Conservation (phyloP, 2,797 vertebrate genomes). For the Fringilla coelebs region DNA sequence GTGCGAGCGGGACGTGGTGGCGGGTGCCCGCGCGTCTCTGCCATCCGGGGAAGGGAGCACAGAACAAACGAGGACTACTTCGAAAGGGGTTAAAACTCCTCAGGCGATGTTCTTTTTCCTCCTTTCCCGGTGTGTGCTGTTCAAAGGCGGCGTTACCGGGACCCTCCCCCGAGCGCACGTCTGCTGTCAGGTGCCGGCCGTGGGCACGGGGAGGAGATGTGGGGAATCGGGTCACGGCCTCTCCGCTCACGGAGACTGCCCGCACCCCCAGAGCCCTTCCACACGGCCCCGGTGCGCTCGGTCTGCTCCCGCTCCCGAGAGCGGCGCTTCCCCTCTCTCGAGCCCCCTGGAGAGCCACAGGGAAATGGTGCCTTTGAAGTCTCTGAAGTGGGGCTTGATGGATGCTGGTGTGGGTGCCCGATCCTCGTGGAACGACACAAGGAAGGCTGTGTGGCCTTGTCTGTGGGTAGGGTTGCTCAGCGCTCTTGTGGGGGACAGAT, state of each 20-base stretch:
- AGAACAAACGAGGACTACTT: background rate
- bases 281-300: background rate
- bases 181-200: background rate
- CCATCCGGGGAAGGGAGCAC: background rate
- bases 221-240: background rate
- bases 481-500: background rate
- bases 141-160: background rate
- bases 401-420: background rate
- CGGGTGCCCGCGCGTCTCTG: background rate
- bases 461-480: background rate
- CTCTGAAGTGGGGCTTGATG: background rate
- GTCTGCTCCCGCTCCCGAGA: background rate
- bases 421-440: background rate
- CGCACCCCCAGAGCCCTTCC: background rate
- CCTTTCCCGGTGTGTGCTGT: background rate
- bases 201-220: background rate
- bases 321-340: background rate
- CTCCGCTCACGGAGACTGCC: background rate
- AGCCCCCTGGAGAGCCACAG: background rate
- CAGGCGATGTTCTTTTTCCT: background rate
- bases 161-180: background rate
- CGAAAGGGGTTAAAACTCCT: background rate
- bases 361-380: background rate
- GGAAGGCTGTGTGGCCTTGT: background rate
- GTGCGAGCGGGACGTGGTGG: background rate